Evolutionary conservation across 2,113 vertebrate species (phyloP).

Genomic region (Eulemur rufifrons): DNA sequence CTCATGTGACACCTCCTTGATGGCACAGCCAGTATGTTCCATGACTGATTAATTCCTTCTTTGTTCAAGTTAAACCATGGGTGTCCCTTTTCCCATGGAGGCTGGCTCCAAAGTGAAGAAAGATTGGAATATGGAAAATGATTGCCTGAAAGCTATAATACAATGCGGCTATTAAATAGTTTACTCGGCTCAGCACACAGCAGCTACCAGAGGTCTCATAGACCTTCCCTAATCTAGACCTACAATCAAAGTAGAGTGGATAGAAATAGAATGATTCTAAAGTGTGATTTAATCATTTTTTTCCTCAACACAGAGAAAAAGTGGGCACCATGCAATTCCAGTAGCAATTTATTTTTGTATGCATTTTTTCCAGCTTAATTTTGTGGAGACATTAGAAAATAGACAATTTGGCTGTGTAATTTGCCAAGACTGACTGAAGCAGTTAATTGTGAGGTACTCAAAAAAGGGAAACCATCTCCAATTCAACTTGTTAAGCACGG

Average conservation of each 20-base stretch:
- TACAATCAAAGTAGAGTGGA: background rate
- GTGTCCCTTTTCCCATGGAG: background rate
- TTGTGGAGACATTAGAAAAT: background rate
- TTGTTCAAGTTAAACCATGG: slow-evolving; percentile 2
- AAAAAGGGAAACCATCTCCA: background rate
- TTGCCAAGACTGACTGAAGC: slow-evolving; percentile 34
- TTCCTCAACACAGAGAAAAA: background rate
- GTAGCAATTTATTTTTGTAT: background rate
- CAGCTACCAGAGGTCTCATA: too few relatives aligned
- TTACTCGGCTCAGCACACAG: background rate
- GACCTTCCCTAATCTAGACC: background rate
- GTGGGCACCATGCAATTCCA: background rate
- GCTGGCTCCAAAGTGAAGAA: background rate
- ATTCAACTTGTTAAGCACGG: slow-evolving; percentile 3
- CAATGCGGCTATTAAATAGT: background rate
- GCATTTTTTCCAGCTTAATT: slow-evolving; percentile 22
- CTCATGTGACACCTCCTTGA: background rate
- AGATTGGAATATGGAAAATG: background rate
- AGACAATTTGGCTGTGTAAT: background rate
- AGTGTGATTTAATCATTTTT: background rate
- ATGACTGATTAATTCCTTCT: background rate
- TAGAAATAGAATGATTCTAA: background rate
- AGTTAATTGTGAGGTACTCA: background rate
- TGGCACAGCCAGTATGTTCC: background rate
- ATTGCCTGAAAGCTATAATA: background rate